Conservation (phyloP, 2,797 vertebrate species). For the Manis crassicaudata region DNA sequence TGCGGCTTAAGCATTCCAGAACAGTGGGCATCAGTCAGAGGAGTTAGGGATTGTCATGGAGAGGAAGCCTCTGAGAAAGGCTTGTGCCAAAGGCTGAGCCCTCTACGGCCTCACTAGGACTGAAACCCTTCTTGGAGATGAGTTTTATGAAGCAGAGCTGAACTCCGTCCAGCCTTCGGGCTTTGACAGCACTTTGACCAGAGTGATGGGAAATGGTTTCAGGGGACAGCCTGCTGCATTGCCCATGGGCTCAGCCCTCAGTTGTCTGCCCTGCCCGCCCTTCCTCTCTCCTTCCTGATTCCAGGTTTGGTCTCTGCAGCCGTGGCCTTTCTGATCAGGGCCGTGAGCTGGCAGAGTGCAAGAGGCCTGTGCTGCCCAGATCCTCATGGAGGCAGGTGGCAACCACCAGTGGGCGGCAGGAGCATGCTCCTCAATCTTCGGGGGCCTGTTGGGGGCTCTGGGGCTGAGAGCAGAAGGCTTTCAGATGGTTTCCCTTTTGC, state of each 20-base stretch:
- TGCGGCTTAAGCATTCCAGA: neutral
- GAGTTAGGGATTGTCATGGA: neutral
- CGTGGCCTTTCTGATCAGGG: neutral
- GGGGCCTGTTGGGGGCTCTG: neutral
- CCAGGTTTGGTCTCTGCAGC: neutral
- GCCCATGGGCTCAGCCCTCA: neutral
- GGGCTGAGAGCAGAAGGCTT: neutral
- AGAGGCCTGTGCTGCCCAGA: neutral
- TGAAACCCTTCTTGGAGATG: neutral
- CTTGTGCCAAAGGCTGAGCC: neutral
- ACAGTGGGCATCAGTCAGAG: neutral
- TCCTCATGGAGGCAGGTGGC: neutral
- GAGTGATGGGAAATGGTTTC: neutral
- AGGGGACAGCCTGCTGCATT: neutral
- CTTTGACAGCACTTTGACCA: neutral
- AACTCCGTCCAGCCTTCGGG: neutral
- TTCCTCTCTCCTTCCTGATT: neutral
- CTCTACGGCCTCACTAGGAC: neutral
- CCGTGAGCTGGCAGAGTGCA: neutral
- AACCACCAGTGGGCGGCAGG: conserved; percentile 65
- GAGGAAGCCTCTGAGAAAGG: neutral
- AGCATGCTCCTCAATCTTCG: neutral
- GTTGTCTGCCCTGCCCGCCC: neutral
- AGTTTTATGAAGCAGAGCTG: neutral
- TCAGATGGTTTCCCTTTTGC: neutral